Base-by-base conservation (phyloP, 2,113 vertebrate genomes). In the Miniopterus natalensis region DNA sequence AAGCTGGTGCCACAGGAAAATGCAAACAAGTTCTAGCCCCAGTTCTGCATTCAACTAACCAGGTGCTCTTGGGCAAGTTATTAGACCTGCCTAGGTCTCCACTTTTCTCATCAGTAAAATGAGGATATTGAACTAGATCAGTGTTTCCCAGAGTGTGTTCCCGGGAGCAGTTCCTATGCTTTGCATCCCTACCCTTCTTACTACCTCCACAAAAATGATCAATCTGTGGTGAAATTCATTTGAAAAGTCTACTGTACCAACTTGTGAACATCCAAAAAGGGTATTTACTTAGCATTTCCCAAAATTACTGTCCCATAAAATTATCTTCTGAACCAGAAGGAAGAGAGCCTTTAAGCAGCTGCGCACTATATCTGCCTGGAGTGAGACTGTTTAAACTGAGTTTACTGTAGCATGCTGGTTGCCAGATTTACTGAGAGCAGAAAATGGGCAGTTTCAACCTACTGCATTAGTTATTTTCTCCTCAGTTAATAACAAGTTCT, bases 401-500 rank as follows among this genome's bases (percentile, higher is more conserved):
- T 51, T 92, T 36, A 17, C 36, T 21, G 7, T 8, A 21, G 53
- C 45, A 15, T 68, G 3, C 80, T 65, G 31, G 47, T 81, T 66
- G 49, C 65, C 75, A 88, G 70, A 57, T 25, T 40, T 2, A 63
- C 49, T 53, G 45, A 51, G 66, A 90, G 42, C 77, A 92, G 59
- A 95, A 94, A 95, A 42, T 12, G 29, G 29, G 23, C 80, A 51
- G 20, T 80, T 80, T 83, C 20, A 23, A 27, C 42, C 6, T 2
- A 77, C 15, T 45, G 55, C 65, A 12, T 78, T 88, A 45, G 73
- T 63, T 88, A 79, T 90, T 96, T 90, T 94, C 77, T 84, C 81
- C 61, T 59, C 42, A 27, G 55, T 90, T 95, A 83, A 96, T 31
- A 94, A 61, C 70, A 84, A 92, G 77, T 85, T 85, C 77, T 95